Conservation (phyloP, 1,140 invertebrate genomes). For the Brachionus rubens region DNA sequence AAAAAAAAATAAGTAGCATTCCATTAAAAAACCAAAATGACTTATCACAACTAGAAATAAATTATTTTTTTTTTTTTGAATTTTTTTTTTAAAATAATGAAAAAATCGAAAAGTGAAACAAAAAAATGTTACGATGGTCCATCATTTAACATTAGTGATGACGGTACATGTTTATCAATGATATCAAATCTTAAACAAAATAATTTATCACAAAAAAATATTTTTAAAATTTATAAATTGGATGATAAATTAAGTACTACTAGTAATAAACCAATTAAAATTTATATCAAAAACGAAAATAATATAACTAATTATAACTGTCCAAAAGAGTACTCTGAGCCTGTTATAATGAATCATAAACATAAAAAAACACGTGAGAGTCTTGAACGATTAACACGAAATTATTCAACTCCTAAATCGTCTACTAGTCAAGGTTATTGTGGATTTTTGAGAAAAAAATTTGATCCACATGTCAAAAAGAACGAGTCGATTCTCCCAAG, state of each 20-base stretch:
- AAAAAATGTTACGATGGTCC: background rate
- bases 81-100: background rate
- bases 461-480: background rate
- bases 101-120: background rate
- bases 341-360: conserved; percentile 2
- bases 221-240: conserved; percentile 27
- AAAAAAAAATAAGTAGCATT: too few relatives aligned
- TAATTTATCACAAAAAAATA: conserved; percentile 33
- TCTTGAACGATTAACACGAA: too few relatives aligned
- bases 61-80: background rate
- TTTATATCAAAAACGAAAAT: conserved; percentile 33
- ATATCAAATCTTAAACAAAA: background rate
- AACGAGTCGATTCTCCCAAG: background rate
- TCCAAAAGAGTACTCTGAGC: background rate
- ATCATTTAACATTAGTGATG: background rate
- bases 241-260: background rate
- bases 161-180: conserved; percentile 10
- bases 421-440: conserved; percentile 24
- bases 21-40: too few relatives aligned
- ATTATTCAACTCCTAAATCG: background rate
- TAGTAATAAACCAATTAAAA: background rate
- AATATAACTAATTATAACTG: conserved; percentile 40
- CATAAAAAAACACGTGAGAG: background rate
- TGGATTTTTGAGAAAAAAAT: conserved; percentile 30
- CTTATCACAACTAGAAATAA: too few relatives aligned